Conservation (phyloP, 1,140 invertebrate genomes). For the Neuroterus valhalla region DNA sequence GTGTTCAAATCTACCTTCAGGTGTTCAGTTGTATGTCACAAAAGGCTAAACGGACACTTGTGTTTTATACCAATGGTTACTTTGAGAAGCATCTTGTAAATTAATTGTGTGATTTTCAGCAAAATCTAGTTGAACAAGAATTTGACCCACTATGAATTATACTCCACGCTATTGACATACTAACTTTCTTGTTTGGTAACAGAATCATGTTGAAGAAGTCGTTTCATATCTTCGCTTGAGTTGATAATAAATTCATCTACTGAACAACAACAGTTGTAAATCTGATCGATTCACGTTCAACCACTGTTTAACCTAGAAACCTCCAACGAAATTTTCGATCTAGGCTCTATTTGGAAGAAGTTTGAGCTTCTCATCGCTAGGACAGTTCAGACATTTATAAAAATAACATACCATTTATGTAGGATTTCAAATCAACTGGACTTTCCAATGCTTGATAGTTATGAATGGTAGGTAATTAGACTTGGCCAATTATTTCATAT, state of each 20-base stretch:
- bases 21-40: background rate
- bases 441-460: background rate
- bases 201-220: background rate
- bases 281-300: conserved; percentile 39
- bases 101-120: too few species aligned
- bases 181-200: background rate
- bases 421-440: too few species aligned
- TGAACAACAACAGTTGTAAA: background rate
- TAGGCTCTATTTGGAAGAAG: background rate
- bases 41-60: background rate
- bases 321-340: background rate
- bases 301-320: background rate
- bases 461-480: too few species aligned
- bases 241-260: background rate
- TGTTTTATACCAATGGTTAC: conserved; percentile 6
- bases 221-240: background rate
- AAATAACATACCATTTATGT: background rate
- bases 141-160: background rate
- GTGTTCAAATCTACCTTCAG: background rate
- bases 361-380: background rate
- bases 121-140: too few species aligned
- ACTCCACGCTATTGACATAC: background rate
- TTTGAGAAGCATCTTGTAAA: too few species aligned
- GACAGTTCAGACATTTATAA: background rate
- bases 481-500: too few species aligned